Base-by-base conservation (phyloP, 2,113 vertebrate genomes). In the Prionailurus viverrinus region DNA sequence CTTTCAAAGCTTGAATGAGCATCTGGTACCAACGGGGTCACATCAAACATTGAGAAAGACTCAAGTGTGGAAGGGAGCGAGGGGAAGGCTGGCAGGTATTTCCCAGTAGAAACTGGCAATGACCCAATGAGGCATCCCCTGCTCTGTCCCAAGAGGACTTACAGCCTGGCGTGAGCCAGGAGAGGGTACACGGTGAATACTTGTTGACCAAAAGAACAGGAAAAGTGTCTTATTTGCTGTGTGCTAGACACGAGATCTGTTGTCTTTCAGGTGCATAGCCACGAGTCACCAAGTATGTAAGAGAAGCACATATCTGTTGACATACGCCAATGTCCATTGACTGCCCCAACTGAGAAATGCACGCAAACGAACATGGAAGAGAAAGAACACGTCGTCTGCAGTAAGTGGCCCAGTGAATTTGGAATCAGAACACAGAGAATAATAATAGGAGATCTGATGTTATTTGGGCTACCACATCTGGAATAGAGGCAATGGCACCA, bases 321-420 rank as follows among this genome's bases (percentile, higher is more conserved):
- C 15, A 0, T 7, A 58, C 1, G 13, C 29, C 36, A 8, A 0
- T 2, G 4, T 29, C 25, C 36, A 58, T 1, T n/a, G 63, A 33
- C 55, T 31, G n/a, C 7, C n/a, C 83, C 2, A 87, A 87, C 29
- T 36, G 45, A 55, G 16, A 92, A 69, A 29, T 12, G 33, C 8
- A 0, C 1, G 9, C 29, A 79, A 21, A 79, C 29, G 65, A n/a
- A 41, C 25, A 13, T 45, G 0, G 1, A 25, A 63, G 21, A 68
- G 5, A n/a, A 63, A 41, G 19, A 36, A 33, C 21, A 18, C 5
- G 8, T 1, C 27, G 0, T 36, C 53, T 61, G 82, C 18, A 66
- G 25, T 7, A 45, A 25, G 27, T 4, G 27, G n/a, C 21, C 41
- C 33, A 41, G 33, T 53, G 29, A 85, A 9, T 36, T 7, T 78